phyloP scores from a whole-genome alignment of 2,797 vertebrate species.

The Potorous gilbertii region DNA sequence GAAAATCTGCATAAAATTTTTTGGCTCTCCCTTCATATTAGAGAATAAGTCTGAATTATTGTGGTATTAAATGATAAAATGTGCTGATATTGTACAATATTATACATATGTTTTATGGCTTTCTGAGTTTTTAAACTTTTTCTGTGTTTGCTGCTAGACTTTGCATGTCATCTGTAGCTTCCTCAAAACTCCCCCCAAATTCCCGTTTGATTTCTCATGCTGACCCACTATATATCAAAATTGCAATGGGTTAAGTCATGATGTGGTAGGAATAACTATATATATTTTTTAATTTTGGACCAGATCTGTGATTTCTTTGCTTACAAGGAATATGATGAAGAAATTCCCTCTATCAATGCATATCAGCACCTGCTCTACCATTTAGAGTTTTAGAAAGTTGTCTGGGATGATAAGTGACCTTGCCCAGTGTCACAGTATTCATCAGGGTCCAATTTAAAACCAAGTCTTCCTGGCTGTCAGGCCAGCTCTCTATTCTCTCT shows the following conservation, averaged over 20 bases:
- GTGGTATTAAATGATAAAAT: too few species aligned
- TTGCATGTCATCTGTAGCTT: background rate
- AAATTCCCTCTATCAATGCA: background rate
- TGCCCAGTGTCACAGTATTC: background rate
- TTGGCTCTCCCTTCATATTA: too few species aligned
- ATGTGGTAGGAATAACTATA: background rate
- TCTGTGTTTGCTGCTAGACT: background rate
- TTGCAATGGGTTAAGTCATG: background rate
- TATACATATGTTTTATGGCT: too few species aligned
- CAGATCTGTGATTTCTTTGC: background rate
- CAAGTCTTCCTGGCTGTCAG: background rate
- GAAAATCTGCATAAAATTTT: background rate
- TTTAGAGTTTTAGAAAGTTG: background rate
- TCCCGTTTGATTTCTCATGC: background rate
- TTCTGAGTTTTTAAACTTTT: background rate
- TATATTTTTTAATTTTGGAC: background rate
- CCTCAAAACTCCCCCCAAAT: background rate
- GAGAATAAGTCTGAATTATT: too few species aligned
- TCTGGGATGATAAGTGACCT: background rate
- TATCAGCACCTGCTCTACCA: background rate
- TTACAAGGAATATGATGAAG: background rate
- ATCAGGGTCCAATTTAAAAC: background rate
- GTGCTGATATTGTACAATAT: too few species aligned
- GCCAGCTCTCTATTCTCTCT: background rate
- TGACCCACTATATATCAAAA: background rate